phyloP scores from a whole-genome alignment of 2,888 invertebrate genomes.

The Amorpha juglandis region DNA sequence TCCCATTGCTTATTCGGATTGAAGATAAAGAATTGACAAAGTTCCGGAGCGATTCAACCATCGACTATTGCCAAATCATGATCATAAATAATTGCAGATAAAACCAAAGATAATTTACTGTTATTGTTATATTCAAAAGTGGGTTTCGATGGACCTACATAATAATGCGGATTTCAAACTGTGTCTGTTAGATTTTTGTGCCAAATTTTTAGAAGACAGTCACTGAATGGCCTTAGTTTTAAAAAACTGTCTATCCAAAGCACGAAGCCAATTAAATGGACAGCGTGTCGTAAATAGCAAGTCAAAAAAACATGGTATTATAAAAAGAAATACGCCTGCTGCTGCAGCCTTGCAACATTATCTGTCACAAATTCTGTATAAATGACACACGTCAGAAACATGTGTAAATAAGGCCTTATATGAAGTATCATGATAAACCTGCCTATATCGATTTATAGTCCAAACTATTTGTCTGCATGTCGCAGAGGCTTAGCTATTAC shows the following conservation, averaged over 20 bases:
- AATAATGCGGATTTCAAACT: constrained; percentile 25
- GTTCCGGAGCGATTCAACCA: constrained; percentile 16
- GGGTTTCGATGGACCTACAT: constrained; percentile 30
- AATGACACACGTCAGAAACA: too few relatives aligned
- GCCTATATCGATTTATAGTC: background rate
- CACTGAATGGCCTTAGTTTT: background rate
- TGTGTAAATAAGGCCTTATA: too few relatives aligned
- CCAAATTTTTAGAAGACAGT: background rate
- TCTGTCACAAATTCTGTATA: too few relatives aligned
- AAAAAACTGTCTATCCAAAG: background rate
- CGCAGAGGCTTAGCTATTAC: background rate
- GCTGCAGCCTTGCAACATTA: too few relatives aligned
- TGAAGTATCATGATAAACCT: too few relatives aligned
- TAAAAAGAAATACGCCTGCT: too few relatives aligned
- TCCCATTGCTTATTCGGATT: constrained; percentile 16
- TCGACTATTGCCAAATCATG: constrained; percentile 53
- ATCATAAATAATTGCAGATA: constrained; percentile 32
- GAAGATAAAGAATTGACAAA: constrained; percentile 9
- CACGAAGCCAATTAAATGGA: too few relatives aligned
- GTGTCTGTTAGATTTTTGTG: constrained; percentile 46
- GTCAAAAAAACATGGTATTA: too few relatives aligned
- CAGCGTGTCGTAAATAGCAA: too few relatives aligned
- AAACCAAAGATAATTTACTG: constrained; percentile 19
- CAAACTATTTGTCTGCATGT: background rate
- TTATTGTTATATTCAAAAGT: constrained; percentile 19